Base-by-base conservation (phyloP, 2,113 vertebrate genomes). In the Paedocypris sp. region DNA sequence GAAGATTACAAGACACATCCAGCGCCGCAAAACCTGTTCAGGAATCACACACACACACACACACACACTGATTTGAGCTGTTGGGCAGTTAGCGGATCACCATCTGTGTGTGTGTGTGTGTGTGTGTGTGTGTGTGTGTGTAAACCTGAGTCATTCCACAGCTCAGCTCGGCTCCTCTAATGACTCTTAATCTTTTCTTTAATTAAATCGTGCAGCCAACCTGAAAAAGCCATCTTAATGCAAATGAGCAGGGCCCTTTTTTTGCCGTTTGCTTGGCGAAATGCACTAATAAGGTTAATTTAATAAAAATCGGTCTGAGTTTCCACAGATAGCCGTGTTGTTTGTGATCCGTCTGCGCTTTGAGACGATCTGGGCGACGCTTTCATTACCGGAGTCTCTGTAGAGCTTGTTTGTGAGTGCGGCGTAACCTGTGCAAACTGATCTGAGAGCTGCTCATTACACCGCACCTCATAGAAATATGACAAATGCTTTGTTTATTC, bases 181-280 rank as follows among this genome's bases (percentile, higher is more conserved):
- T 97, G 94, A 97, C 96, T 98, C 92, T 94, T 98, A 98, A 97
- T 98, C 93, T 97, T 94, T 98, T 96, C 93, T 97, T 98, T 98
- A 98, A 98, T 97, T 97, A 98, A 98, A 97, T 95, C 93, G 96
- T 92, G 94, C 94, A 98, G 92, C 89, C 94, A 93, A 96, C 94
- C 93, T 97, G 91, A 98, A 98, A 98, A 98, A 98, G 97, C 94
- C 94, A 98, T 98, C 94, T 97, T 97, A 92, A 98, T 97, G 94
- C 93, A 97, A 97, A 98, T 98, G 92, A 96, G 93, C 82, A 89
- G 89, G 50, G 88, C 83, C 76, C 90, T 95, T 94, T n/a, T n/a
- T 96, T 95, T 98, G 92, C 91, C 93, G 97, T 97, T 98, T 94
- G 83, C 91, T 95, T 95, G 97, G 91, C 90, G 91, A 95, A 94